These are phyloP conservation scores for Nasonia giraulti DNA, from an alignment of 1,140 invertebrate genomes.

Conservation along the genomic window DNA sequence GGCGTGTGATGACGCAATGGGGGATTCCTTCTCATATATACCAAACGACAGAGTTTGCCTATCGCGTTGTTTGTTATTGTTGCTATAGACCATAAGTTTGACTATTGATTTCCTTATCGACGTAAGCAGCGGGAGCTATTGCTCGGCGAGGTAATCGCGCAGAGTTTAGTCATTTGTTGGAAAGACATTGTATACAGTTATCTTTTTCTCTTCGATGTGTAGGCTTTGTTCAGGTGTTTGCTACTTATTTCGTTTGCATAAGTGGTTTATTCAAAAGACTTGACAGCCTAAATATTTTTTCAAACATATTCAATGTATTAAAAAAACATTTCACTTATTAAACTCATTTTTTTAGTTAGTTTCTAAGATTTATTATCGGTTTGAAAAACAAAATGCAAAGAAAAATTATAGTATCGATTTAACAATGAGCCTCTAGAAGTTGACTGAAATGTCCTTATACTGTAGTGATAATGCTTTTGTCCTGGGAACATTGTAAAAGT, in stretches of 20 bases:
- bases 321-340: too few relatives aligned
- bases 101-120: slow-evolving; percentile 14
- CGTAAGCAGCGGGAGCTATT: not conserved
- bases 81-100: not conserved
- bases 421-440: not conserved
- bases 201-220: not conserved
- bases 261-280: too few relatives aligned
- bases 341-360: too few relatives aligned
- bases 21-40: not conserved
- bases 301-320: not conserved
- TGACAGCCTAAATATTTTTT: not conserved
- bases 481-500: not conserved
- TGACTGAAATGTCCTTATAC: not conserved
- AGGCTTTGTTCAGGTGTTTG: not conserved
- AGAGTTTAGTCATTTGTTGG: not conserved
- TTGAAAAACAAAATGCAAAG: not conserved
- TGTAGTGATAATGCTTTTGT: slow-evolving; percentile 5
- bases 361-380: too few relatives aligned
- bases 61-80: not conserved
- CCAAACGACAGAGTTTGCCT: not conserved
- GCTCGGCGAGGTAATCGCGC: not conserved
- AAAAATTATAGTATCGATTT: not conserved
- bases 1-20: slow-evolving; percentile 21
- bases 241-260: slow-evolving; percentile 5
- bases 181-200: not conserved